Percentiles rank a stretch among this genome's conserved stretches.
Evolutionary conservation across 2,797 vertebrate species (phyloP).

Genomic region (Remorina albescens): DNA sequence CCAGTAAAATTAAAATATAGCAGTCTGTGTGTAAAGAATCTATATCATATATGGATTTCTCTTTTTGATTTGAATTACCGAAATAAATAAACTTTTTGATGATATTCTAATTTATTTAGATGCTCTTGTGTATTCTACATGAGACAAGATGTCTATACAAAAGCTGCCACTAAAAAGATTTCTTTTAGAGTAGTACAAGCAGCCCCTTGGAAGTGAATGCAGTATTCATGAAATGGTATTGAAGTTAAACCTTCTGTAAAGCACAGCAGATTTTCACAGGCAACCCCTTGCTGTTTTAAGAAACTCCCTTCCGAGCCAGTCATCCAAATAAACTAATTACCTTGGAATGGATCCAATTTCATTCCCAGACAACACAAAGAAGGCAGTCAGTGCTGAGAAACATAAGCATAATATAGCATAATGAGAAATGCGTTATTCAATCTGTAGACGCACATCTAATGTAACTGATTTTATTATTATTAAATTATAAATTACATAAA

Average conservation of each 20-base stretch:
- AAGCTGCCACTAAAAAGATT: slow-evolving; percentile 8
- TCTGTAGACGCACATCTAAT: too few species aligned
- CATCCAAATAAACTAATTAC: slow-evolving; percentile 53
- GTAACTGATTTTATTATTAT: too few species aligned
- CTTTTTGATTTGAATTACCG: too few species aligned
- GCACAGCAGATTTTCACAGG: slow-evolving; percentile 16
- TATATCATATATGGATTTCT: too few species aligned
- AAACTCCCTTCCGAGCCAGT: slow-evolving; percentile 43
- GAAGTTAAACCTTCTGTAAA: slow-evolving; percentile 15
- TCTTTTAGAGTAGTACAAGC: slow-evolving; percentile 16
- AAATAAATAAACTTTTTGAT: too few species aligned
- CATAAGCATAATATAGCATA: too few species aligned
- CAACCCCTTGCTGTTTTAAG: slow-evolving; percentile 26
- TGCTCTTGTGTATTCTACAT: background rate
- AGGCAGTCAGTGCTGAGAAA: slow-evolving; percentile 21
- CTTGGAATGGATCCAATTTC: slow-evolving; percentile 50
- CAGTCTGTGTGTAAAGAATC: too few species aligned
- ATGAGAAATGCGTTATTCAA: too few species aligned
- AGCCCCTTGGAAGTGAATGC: slow-evolving; percentile 14
- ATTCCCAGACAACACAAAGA: slow-evolving; percentile 38
- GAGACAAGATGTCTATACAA: background rate
- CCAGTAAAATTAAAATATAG: too few species aligned
- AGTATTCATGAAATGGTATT: slow-evolving; percentile 11
- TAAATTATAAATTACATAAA: too few species aligned
- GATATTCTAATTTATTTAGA: too few species aligned